phyloP scores from a whole-genome alignment of 2,113 vertebrate species.

The Manacus vitellinus region DNA sequence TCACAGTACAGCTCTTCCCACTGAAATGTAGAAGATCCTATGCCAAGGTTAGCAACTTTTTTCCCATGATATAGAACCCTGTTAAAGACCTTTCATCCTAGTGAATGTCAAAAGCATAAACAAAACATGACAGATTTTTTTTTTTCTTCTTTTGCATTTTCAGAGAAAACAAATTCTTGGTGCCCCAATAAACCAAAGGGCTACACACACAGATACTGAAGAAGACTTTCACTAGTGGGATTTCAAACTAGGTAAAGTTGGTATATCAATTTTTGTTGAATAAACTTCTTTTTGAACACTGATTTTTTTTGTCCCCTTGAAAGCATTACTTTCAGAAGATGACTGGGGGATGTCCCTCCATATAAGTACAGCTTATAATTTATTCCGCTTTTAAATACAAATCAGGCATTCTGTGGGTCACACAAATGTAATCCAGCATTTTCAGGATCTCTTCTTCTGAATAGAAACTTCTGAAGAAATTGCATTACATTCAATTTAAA shows the following conservation, averaged over 20 bases:
- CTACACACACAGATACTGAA: not conserved
- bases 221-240: not conserved
- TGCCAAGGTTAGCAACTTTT: not conserved
- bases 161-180: not conserved
- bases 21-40: not conserved
- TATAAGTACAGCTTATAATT: not conserved
- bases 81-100: not conserved
- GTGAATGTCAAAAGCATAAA: not conserved
- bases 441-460: not conserved
- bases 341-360: not conserved
- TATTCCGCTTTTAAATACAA: conserved; percentile 24
- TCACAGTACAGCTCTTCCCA: not conserved
- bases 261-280: not conserved
- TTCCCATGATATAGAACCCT: rapidly evolving
- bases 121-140: not conserved
- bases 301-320: not conserved
- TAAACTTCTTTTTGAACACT: not conserved
- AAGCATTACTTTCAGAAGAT: not conserved
- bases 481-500: not conserved
- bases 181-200: not conserved
- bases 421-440: not conserved
- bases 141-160: not conserved
- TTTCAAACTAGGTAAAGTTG: not conserved
- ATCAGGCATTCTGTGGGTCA: not conserved
- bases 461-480: not conserved